phyloP scores from a whole-genome alignment of 1,140 invertebrate genomes.

The Ctenoplectra terminalis region DNA sequence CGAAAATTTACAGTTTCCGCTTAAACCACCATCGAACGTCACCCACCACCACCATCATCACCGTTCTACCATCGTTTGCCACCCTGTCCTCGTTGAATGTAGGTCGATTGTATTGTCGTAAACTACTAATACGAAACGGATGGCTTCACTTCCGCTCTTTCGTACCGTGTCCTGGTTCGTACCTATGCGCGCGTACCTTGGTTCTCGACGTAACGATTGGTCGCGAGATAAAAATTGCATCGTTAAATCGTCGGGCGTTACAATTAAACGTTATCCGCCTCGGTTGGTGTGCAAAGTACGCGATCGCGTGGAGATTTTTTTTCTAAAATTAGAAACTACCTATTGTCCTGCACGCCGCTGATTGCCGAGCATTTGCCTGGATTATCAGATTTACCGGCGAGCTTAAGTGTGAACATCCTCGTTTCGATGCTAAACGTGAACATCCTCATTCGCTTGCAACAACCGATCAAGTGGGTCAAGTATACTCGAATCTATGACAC shows the following conservation, averaged over 20 bases:
- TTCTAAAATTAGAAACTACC: constrained; percentile 44
- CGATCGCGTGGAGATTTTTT: too few relatives aligned
- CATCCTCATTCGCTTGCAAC: constrained; percentile 45
- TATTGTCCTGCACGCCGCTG: constrained; percentile 31
- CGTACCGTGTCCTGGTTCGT: constrained; percentile 15
- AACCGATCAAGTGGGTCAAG: constrained; percentile 41
- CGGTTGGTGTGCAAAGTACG: background rate
- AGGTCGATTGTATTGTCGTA: constrained; percentile 62
- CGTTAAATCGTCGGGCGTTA: constrained; percentile 31
- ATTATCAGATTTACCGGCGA: constrained; percentile 45
- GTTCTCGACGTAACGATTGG: constrained; percentile 37
- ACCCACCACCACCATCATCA: background rate
- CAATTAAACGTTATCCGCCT: constrained; percentile 6
- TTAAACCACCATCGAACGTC: constrained; percentile 38
- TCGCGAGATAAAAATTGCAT: constrained; percentile 26
- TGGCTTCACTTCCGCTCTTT: constrained; percentile 65
- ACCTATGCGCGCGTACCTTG: constrained; percentile 1
- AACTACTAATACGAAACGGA: constrained; percentile 66
- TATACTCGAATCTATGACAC: constrained; percentile 20
- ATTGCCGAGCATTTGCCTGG: constrained; percentile 8
- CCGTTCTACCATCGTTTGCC: constrained; percentile 20
- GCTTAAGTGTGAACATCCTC: constrained; percentile 51
- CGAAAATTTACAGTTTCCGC: constrained; percentile 69
- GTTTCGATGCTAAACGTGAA: constrained; percentile 40
- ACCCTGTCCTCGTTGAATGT: constrained; percentile 52